These are phyloP conservation scores for Aphidius colemani DNA, from an alignment of 2,888 invertebrate species.

Conservation along the genomic window DNA sequence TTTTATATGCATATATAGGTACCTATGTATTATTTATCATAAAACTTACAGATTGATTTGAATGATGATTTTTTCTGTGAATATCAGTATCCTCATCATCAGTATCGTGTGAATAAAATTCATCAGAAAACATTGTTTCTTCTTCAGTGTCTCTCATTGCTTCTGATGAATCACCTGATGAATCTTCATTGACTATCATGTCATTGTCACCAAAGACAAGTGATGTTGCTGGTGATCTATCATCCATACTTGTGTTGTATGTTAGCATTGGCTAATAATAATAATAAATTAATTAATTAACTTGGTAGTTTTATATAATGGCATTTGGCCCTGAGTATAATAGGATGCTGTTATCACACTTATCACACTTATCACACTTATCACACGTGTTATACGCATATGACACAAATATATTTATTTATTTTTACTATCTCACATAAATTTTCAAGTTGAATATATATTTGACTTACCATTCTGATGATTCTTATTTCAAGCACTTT, in stretches of 20 bases:
- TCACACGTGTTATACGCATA: too few relatives aligned
- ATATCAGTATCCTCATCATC: conserved; percentile 74
- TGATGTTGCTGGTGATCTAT: conserved; percentile 52
- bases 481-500: too few relatives aligned
- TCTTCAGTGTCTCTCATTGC: conserved; percentile 61
- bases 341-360: too few relatives aligned
- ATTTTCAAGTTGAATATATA: too few relatives aligned
- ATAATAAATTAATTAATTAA: neutral
- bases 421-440: too few relatives aligned
- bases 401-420: too few relatives aligned
- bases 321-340: too few relatives aligned
- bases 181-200: conserved; percentile 42
- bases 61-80: conserved; percentile 48
- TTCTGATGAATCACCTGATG: conserved; percentile 49
- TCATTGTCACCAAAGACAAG: conserved; percentile 53
- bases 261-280: conserved; percentile 49
- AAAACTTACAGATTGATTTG: conserved; percentile 41
- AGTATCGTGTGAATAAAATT: conserved; percentile 78
- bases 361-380: too few relatives aligned
- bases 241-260: conserved; percentile 42
- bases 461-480: too few relatives aligned
- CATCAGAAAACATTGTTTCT: conserved; percentile 69
- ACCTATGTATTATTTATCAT: neutral
- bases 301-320: too few relatives aligned
- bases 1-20: neutral